These are phyloP conservation scores for Gonioctena quinquepunctata DNA, from an alignment of 1,140 invertebrate genomes.

Conservation along the genomic window DNA sequence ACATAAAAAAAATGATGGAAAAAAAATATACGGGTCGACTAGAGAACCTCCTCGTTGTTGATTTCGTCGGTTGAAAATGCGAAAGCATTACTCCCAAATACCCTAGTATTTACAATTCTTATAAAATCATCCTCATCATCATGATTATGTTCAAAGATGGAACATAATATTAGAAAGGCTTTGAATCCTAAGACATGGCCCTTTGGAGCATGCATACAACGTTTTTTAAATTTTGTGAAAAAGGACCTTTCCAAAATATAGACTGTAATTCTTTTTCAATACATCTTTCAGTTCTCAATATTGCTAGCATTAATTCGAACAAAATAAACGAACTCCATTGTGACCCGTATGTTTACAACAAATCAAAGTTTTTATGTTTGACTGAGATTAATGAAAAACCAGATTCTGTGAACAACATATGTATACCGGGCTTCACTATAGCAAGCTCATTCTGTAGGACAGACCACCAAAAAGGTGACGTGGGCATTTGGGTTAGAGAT, in stretches of 20 bases:
- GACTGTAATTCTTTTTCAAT: not conserved
- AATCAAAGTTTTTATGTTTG: conserved; percentile 1
- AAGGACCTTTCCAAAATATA: not conserved
- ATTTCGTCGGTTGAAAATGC: too few relatives aligned
- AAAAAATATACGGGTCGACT: too few relatives aligned
- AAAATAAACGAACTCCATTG: conserved; percentile 6
- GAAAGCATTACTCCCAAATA: not conserved
- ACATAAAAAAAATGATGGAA: too few relatives aligned
- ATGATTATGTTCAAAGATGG: too few relatives aligned
- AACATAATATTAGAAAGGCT: not conserved
- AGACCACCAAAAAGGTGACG: not conserved
- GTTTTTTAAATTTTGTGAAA: not conserved
- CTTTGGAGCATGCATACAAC: not conserved
- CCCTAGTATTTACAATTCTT: not conserved
- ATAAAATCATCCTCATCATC: too few relatives aligned
- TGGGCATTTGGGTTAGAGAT: not conserved
- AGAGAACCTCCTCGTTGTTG: too few relatives aligned
- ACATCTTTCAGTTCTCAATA: not conserved
- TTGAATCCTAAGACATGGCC: not conserved
- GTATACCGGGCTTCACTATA: not conserved
- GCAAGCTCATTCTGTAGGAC: not conserved
- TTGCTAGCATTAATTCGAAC: not conserved
- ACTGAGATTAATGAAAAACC: not conserved
- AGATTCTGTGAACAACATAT: not conserved
- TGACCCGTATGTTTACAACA: not conserved